Evolutionary conservation across 2,113 vertebrate genomes (phyloP).

Genomic region (Mesocricetus auratus): DNA sequence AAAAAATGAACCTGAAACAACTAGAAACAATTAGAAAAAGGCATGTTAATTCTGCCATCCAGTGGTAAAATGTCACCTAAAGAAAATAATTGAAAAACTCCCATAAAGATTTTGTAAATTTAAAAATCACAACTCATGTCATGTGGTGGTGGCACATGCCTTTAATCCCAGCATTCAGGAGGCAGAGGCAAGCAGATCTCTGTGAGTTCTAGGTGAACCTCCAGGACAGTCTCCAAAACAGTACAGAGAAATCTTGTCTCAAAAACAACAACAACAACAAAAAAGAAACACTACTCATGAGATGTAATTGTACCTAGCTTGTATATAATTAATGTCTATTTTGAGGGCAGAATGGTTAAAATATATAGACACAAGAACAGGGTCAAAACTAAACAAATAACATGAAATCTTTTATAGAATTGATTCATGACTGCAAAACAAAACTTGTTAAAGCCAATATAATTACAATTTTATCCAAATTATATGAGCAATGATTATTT

Average conservation of each 20-base stretch:
- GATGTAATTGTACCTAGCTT: not conserved
- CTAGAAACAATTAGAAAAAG: not conserved
- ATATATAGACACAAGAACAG: not conserved
- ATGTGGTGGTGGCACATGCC: too few relatives aligned
- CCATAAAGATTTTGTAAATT: not conserved
- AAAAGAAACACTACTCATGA: not conserved
- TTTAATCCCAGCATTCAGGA: too few relatives aligned
- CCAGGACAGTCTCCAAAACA: too few relatives aligned
- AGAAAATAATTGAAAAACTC: not conserved
- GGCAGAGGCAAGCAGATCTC: too few relatives aligned
- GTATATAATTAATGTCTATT: not conserved
- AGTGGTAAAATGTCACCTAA: not conserved
- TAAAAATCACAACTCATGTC: not conserved
- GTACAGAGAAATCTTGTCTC: too few relatives aligned
- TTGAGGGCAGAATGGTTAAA: not conserved
- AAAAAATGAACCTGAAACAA: not conserved
- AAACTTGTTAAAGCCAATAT: not conserved
- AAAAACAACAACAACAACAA: too few relatives aligned
- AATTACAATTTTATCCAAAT: constrained; percentile 7
- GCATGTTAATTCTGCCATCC: not conserved
- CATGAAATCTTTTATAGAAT: not conserved
- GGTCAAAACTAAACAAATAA: not conserved
- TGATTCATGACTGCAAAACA: not conserved
- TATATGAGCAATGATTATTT: not conserved
- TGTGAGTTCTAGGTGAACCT: too few relatives aligned